Conservation (phyloP, 2,113 vertebrate species). For the Mesoclemmys tuberculata region DNA sequence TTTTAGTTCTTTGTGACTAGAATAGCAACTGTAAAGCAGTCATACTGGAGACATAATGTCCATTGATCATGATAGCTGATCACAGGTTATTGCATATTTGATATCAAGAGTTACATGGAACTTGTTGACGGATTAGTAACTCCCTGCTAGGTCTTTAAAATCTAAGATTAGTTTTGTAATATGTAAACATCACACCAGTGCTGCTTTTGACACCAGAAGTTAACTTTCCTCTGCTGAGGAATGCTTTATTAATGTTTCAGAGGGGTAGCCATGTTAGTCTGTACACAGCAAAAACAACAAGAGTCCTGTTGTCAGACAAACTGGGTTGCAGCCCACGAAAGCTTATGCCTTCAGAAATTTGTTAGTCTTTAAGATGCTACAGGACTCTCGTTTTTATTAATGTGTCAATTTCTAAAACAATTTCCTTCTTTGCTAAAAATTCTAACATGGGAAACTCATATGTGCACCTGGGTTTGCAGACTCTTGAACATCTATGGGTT, state of each 20-base stretch:
- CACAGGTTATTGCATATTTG: background rate
- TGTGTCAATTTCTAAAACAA: background rate
- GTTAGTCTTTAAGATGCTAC: too few species aligned
- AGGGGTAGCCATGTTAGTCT: too few species aligned
- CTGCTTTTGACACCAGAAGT: background rate
- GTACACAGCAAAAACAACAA: too few species aligned
- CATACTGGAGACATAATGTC: background rate
- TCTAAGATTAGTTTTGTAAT: background rate
- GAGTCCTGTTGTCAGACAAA: too few species aligned
- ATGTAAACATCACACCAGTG: background rate
- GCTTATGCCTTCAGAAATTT: too few species aligned
- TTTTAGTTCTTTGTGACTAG: background rate
- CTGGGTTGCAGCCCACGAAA: too few species aligned
- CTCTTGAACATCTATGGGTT: background rate
- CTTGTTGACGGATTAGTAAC: background rate
- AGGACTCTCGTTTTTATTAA: too few species aligned
- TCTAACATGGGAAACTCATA: background rate
- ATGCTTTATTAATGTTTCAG: background rate
- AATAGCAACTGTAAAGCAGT: background rate
- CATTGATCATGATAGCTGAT: background rate
- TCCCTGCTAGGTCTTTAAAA: background rate
- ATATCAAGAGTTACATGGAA: background rate
- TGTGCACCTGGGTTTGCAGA: background rate
- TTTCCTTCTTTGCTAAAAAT: background rate
- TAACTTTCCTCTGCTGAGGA: background rate